A percentile compares a stretch with the other conserved stretches of the same genome.
These are phyloP conservation scores for Panopea generosa DNA, from an alignment of 2,888 invertebrate genomes.

Conservation along the genomic window DNA sequence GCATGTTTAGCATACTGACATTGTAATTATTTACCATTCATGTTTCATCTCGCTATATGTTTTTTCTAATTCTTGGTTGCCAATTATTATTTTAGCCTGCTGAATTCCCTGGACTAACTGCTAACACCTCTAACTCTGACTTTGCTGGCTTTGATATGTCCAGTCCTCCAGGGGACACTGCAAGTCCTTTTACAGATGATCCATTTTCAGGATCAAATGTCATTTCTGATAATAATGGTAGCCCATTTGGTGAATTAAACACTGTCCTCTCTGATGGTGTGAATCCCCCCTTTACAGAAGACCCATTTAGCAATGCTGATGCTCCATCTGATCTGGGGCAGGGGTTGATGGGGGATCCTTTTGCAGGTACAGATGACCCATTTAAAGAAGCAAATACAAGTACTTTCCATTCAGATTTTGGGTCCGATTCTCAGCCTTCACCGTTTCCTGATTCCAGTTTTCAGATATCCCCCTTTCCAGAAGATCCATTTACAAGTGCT, in stretches of 20 bases:
- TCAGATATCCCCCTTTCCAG: too few species aligned
- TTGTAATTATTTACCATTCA: too few species aligned
- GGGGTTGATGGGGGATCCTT: conserved; percentile 33
- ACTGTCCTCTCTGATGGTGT: not conserved
- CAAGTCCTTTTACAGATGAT: conserved; percentile 4
- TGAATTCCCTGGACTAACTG: conserved; percentile 15
- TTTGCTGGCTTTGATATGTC: conserved; percentile 3
- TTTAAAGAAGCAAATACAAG: not conserved
- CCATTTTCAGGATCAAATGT: conserved; percentile 1
- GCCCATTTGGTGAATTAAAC: conserved; percentile 12
- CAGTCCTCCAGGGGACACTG: not conserved
- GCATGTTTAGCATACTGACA: too few species aligned
- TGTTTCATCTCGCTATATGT: too few species aligned
- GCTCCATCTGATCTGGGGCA: conserved; percentile 16
- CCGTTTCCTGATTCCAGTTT: too few species aligned
- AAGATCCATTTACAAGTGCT: too few species aligned
- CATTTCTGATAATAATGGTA: conserved; percentile 5
- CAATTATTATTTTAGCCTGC: conserved; percentile 5
- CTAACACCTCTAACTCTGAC: conserved; percentile 2
- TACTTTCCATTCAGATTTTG: not conserved
- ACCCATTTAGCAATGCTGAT: conserved; percentile 14
- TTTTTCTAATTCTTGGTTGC: too few species aligned
- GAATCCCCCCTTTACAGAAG: conserved; percentile 7
- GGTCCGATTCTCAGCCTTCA: too few species aligned
- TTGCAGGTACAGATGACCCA: conserved; percentile 7